These are phyloP conservation scores for Eunapius fragilis DNA, from an alignment of 37 sponge, comb jelly and placozoan genomes.

Conservation along the genomic window DNA sequence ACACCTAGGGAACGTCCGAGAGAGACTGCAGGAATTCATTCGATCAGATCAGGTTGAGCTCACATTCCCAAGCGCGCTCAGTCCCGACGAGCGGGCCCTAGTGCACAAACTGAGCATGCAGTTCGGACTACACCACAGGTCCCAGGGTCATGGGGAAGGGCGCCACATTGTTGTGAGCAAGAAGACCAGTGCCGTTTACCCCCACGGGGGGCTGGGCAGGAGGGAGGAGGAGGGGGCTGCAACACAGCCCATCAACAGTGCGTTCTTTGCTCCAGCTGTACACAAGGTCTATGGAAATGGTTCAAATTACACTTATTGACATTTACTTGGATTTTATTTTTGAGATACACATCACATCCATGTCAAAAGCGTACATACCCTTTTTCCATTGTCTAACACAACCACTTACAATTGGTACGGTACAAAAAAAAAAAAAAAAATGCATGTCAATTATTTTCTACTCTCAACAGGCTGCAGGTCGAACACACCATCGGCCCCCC, in stretches of 20 bases:
- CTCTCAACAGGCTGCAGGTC: background rate
- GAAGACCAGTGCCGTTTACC: slow-evolving; percentile 3
- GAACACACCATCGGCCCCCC: background rate
- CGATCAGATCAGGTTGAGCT: slow-evolving; percentile 42
- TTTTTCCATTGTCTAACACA: background rate
- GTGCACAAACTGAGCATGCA: slow-evolving; percentile 41
- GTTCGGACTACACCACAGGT: slow-evolving; percentile 48
- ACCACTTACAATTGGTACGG: background rate
- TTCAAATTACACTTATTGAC: background rate
- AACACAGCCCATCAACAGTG: slow-evolving; percentile 15
- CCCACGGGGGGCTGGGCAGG: background rate
- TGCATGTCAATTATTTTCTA: background rate
- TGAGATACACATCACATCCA: background rate
- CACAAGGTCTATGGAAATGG: background rate
- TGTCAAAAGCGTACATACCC: background rate
- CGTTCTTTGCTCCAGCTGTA: slow-evolving; percentile 10
- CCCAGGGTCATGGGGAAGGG: slow-evolving; percentile 27
- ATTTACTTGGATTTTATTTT: background rate
- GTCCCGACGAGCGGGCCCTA: slow-evolving; percentile 48
- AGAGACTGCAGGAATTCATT: slow-evolving; percentile 33
- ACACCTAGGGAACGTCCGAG: slow-evolving; percentile 7
- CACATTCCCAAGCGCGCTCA: slow-evolving; percentile 34
- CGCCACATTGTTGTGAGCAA: slow-evolving; percentile 39
- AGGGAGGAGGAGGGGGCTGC: background rate
- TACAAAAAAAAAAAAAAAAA: background rate